Evolutionary conservation across 2,113 vertebrate genomes (phyloP).

Genomic region (Peromyscus leucopus): DNA sequence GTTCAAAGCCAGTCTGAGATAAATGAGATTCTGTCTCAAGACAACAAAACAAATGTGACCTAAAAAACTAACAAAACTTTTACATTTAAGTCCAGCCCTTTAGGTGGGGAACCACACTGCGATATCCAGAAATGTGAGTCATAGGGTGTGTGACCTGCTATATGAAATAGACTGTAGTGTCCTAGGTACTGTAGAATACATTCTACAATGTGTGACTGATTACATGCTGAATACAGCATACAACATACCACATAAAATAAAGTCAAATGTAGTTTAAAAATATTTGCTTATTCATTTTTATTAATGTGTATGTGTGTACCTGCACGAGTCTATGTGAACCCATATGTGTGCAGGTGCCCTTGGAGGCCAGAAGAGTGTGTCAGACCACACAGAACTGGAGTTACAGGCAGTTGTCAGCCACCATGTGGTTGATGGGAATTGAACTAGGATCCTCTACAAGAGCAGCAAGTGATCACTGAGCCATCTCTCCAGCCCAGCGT

Average conservation of each 20-base stretch:
- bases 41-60: not conserved
- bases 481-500: not conserved
- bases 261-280: not conserved
- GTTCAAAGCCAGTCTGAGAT: not conserved
- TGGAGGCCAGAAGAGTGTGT: not conserved
- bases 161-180: not conserved
- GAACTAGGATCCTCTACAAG: not conserved
- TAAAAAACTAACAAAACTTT: not conserved
- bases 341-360: not conserved
- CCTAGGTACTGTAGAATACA: too few relatives aligned
- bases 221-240: not conserved
- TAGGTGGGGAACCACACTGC: not conserved
- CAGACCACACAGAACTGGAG: not conserved
- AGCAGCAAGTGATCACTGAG: not conserved
- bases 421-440: not conserved
- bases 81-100: too few relatives aligned
- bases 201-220: too few relatives aligned
- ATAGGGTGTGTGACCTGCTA: rapidly evolving
- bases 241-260: not conserved
- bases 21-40: not conserved
- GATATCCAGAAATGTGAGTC: not conserved
- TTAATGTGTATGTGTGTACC: not conserved
- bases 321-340: too few relatives aligned
- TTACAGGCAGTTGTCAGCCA: too few relatives aligned
- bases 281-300: not conserved